A percentile compares a stretch with the other conserved stretches of the same genome.
Evolutionary conservation across 53 echinoderm and acorn worm genomes (phyloP).

Genomic region (Apostichopus leukothele): DNA sequence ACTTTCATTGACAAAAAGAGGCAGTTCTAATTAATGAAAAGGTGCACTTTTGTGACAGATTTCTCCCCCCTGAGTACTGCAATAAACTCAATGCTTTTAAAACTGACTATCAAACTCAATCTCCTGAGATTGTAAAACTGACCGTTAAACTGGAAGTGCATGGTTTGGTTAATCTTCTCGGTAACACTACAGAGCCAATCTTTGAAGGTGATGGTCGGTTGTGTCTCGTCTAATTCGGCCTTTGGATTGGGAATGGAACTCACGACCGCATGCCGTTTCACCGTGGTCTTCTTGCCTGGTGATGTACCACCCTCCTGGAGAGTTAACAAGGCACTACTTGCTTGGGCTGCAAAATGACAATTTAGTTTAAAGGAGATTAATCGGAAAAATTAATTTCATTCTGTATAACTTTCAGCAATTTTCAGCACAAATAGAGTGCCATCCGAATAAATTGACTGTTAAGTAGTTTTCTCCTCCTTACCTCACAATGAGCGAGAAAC

Average conservation of each 20-base stretch:
- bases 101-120: not conserved
- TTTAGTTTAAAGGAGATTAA: too few relatives aligned
- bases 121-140: not conserved
- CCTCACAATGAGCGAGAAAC: too few relatives aligned
- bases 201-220: conserved; percentile 64
- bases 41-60: too few relatives aligned
- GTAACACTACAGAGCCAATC: conserved; percentile 94
- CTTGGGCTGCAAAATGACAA: conserved; percentile 65
- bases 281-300: conserved; percentile 58
- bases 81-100: not conserved
- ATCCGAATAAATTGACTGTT: too few relatives aligned
- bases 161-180: conserved; percentile 94
- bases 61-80: not conserved
- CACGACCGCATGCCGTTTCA: conserved; percentile 18
- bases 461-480: too few relatives aligned
- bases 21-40: too few relatives aligned
- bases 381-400: too few relatives aligned
- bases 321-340: conserved; percentile 93
- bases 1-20: too few relatives aligned
- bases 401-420: too few relatives aligned
- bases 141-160: conserved; percentile 99
- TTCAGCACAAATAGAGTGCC: too few relatives aligned
- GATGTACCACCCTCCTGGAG: conserved; percentile 85
- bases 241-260: not conserved
- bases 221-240: conserved; percentile 35